These are phyloP conservation scores for Isichthys henryi DNA, from an alignment of 2,113 vertebrate genomes.

Conservation along the genomic window DNA sequence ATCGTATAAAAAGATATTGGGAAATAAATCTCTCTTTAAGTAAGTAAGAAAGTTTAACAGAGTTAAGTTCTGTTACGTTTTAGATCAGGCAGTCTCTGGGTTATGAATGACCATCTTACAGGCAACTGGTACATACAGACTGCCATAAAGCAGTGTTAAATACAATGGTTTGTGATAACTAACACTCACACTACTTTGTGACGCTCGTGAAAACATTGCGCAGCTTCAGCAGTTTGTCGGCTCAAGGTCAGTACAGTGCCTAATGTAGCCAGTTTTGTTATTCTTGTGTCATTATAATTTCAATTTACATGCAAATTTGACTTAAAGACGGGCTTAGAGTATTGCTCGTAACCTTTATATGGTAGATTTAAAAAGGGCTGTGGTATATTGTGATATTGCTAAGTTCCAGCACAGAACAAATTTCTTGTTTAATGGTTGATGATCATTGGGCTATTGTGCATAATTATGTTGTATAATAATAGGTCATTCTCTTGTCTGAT, in stretches of 20 bases:
- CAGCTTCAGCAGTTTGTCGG: not conserved
- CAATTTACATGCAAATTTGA: not conserved
- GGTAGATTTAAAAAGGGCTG: not conserved
- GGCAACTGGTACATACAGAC: not conserved
- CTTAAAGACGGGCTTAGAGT: not conserved
- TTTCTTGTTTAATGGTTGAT: not conserved
- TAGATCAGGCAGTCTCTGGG: not conserved
- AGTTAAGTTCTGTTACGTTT: not conserved
- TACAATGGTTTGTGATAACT: not conserved
- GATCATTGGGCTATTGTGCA: not conserved
- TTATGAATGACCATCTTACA: not conserved
- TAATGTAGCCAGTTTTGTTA: not conserved
- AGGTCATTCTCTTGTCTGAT: constrained; percentile 30
- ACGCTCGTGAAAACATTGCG: not conserved
- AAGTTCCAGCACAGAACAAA: not conserved
- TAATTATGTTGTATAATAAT: constrained; percentile 38
- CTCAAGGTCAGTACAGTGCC: not conserved
- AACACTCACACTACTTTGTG: not conserved
- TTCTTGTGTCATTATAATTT: not conserved
- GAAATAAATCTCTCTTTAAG: not conserved
- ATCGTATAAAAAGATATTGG: not conserved
- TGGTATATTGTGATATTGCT: not conserved
- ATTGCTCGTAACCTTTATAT: not conserved
- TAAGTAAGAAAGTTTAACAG: not conserved
- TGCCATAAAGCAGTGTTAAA: not conserved